Conservation (phyloP, 1,140 invertebrate species). For the Dolichoris vasculosae region DNA sequence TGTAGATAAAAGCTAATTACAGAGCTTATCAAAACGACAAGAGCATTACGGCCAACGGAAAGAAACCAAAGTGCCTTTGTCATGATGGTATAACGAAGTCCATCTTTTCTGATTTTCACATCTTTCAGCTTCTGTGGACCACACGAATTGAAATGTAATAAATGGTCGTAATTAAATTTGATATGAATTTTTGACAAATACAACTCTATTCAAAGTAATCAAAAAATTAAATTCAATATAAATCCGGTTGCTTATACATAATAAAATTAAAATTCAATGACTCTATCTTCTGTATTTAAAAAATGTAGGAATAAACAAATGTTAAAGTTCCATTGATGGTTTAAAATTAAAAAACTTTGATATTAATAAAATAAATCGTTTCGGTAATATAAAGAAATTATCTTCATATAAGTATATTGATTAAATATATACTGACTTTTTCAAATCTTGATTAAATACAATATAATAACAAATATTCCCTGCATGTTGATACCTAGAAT, state of each 20-base stretch:
- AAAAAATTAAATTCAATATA: background rate
- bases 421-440: background rate
- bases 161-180: background rate
- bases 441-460: background rate
- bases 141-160: background rate
- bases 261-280: no score
- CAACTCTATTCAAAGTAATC: background rate
- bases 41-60: conserved; percentile 85
- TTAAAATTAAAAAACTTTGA: background rate
- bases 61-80: conserved; percentile 82
- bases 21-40: conserved; percentile 81
- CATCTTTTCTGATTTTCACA: conserved; percentile 28
- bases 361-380: background rate
- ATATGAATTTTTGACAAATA: background rate
- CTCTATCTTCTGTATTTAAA: no score
- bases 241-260: background rate
- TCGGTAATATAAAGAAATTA: background rate
- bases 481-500: no score
- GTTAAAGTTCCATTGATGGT: no score
- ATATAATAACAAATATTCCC: background rate
- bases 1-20: conserved; percentile 74
- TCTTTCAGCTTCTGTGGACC: conserved; percentile 80
- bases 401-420: background rate
- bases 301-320: no score
- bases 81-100: conserved; percentile 53